Conservation (phyloP, 2,888 invertebrate genomes). For the Oligia latruncula region DNA sequence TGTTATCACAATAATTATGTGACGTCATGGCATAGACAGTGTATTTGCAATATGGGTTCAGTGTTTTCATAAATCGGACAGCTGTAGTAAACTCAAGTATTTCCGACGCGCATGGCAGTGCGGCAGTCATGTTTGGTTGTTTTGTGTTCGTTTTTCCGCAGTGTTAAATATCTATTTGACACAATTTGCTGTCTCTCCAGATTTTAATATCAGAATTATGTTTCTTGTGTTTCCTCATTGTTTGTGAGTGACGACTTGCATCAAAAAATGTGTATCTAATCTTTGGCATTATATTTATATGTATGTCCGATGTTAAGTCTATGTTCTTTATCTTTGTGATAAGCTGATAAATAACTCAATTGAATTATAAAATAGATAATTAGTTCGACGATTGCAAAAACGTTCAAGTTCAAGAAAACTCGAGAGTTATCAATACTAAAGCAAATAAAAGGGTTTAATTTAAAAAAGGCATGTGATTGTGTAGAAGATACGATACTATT, state of each 20-base stretch:
- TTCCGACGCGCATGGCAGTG: neutral
- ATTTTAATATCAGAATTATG: neutral
- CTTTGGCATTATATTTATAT: neutral
- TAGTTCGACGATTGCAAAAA: conserved; percentile 14
- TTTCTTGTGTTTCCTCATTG: conserved; percentile 1
- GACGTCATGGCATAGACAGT: conserved; percentile 10
- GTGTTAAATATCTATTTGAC: neutral
- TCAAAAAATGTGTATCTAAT: neutral
- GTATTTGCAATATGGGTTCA: neutral
- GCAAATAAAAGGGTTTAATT: neutral
- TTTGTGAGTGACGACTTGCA: neutral
- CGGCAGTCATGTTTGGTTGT: neutral
- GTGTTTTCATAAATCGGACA: neutral
- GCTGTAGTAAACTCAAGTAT: too few relatives aligned
- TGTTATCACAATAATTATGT: conserved; percentile 15
- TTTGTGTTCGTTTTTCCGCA: neutral
- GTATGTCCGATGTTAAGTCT: neutral
- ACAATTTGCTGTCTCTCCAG: neutral
- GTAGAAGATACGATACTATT: neutral
- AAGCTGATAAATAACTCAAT: conserved; percentile 14
- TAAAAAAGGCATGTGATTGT: neutral
- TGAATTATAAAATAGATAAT: conserved; percentile 18
- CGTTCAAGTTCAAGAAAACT: conserved; percentile 49
- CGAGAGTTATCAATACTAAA: neutral
- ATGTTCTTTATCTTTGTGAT: conserved; percentile 15